Evolutionary conservation across 2,113 vertebrate genomes (phyloP).

Genomic region (Salvelinus namaycush): DNA sequence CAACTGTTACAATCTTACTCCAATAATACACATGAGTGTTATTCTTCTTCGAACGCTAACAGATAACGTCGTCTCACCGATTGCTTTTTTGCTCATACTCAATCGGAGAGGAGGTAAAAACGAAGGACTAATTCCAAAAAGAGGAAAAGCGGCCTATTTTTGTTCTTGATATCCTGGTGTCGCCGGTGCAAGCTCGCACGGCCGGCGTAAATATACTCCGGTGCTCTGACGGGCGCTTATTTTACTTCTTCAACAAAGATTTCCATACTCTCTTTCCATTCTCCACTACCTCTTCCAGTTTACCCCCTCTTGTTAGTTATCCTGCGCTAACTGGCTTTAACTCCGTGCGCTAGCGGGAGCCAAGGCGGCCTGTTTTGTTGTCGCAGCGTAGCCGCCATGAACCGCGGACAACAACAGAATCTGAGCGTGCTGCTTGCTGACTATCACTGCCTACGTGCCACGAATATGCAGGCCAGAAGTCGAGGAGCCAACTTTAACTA

Average conservation of each 20-base stretch:
- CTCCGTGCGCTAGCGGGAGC: slow-evolving; percentile 13
- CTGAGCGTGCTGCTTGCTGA: slow-evolving; percentile 34
- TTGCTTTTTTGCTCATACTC: slow-evolving; percentile 8
- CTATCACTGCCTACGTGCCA: slow-evolving; percentile 18
- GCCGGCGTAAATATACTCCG: slow-evolving; percentile 51
- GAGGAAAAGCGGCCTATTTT: slow-evolving; percentile 70
- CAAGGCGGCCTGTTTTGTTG: slow-evolving; percentile 75
- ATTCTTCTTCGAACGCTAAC: slow-evolving; percentile 6
- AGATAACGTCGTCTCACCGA: not conserved
- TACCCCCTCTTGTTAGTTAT: not conserved
- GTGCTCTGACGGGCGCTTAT: slow-evolving; percentile 39
- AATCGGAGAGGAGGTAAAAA: slow-evolving; percentile 17
- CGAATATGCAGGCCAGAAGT: slow-evolving; percentile 22
- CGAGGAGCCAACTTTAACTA: not conserved
- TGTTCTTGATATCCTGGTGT: slow-evolving; percentile 55
- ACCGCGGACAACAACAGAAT: slow-evolving; percentile 74
- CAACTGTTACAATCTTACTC: slow-evolving; percentile 53
- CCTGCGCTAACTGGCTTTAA: not conserved
- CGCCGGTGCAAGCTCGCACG: slow-evolving; percentile 45
- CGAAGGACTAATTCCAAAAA: slow-evolving; percentile 48
- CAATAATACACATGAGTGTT: not conserved
- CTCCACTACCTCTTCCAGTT: not conserved
- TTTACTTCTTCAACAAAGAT: not conserved
- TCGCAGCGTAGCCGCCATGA: slow-evolving; percentile 66
- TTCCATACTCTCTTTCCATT: not conserved